Percentiles rank a stretch among this genome's conserved stretches.
These are phyloP conservation scores for Ceratosolen fusciceps DNA, from an alignment of 1,140 invertebrate species.

Conservation along the genomic window DNA sequence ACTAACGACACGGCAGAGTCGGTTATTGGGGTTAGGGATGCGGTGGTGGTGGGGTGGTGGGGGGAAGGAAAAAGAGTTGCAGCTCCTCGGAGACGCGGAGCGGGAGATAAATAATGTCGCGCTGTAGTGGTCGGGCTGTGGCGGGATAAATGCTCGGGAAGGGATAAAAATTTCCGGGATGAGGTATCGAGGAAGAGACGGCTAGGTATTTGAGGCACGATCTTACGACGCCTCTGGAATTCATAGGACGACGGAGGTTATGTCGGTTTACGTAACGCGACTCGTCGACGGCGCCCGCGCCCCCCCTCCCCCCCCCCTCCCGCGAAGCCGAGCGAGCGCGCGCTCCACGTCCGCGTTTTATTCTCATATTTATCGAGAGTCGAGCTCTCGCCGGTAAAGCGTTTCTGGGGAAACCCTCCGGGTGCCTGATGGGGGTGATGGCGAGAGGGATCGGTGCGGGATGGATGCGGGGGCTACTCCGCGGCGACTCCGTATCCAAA, in stretches of 20 bases:
- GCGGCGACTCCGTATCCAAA: not conserved
- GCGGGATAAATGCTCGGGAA: not conserved
- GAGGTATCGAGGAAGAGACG: slow-evolving; percentile 17
- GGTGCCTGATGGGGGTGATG: too few species aligned
- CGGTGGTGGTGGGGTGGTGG: not conserved
- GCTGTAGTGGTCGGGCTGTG: too few species aligned
- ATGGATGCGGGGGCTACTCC: not conserved
- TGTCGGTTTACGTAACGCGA: slow-evolving; percentile 47
- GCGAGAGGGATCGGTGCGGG: not conserved
- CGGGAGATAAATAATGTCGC: too few species aligned
- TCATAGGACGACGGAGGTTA: slow-evolving; percentile 45
- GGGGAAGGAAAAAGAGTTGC: not conserved
- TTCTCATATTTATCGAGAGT: slow-evolving; percentile 47
- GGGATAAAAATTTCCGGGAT: slow-evolving; percentile 19
- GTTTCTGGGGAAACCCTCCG: not conserved
- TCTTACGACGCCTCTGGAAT: slow-evolving; percentile 53
- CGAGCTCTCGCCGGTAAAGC: slow-evolving; percentile 34
- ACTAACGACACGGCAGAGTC: not conserved
- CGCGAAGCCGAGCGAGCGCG: slow-evolving; percentile 4
- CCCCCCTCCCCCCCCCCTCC: slow-evolving; percentile 14
- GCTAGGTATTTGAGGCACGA: slow-evolving; percentile 57
- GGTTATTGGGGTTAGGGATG: not conserved
- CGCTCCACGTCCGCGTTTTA: slow-evolving; percentile 37
- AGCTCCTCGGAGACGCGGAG: too few species aligned
- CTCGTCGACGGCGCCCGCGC: not conserved